phyloP scores from a whole-genome alignment of 2,113 vertebrate genomes.

The Hemiprocne comata region DNA sequence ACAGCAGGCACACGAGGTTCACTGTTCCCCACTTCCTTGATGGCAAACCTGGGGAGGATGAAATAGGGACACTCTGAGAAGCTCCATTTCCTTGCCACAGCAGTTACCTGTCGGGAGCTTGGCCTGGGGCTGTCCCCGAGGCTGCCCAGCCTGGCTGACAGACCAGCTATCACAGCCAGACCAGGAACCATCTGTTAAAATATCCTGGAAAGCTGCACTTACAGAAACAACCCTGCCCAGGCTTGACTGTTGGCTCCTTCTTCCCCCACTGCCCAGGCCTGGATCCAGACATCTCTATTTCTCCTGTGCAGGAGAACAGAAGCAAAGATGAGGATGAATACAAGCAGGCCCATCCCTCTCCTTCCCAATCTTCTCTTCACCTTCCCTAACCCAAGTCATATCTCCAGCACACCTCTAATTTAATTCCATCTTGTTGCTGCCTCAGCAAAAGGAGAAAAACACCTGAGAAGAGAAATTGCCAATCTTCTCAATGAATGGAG shows the following conservation, averaged over 20 bases:
- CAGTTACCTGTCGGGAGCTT: not conserved
- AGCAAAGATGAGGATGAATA: not conserved
- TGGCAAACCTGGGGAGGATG: fast-evolving
- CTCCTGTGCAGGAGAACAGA: not conserved
- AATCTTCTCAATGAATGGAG: not conserved
- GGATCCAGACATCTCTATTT: not conserved
- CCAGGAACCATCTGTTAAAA: not conserved
- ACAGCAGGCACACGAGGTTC: fast-evolving
- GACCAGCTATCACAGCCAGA: not conserved
- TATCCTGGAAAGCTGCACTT: not conserved
- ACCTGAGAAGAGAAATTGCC: not conserved
- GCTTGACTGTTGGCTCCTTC: not conserved
- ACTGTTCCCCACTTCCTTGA: not conserved
- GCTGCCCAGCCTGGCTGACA: not conserved
- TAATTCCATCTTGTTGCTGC: not conserved
- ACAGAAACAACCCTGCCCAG: not conserved
- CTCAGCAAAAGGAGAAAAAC: not conserved
- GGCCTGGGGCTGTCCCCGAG: fast-evolving
- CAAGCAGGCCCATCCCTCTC: not conserved
- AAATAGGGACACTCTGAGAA: fast-evolving
- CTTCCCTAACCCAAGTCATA: fast-evolving
- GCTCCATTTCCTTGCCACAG: fast-evolving
- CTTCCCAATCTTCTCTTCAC: not conserved
- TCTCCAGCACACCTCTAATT: not conserved
- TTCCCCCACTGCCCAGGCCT: not conserved